These are phyloP conservation scores for Acyrthosiphon pisum DNA, from an alignment of 1,140 invertebrate species.

Conservation along the genomic window DNA sequence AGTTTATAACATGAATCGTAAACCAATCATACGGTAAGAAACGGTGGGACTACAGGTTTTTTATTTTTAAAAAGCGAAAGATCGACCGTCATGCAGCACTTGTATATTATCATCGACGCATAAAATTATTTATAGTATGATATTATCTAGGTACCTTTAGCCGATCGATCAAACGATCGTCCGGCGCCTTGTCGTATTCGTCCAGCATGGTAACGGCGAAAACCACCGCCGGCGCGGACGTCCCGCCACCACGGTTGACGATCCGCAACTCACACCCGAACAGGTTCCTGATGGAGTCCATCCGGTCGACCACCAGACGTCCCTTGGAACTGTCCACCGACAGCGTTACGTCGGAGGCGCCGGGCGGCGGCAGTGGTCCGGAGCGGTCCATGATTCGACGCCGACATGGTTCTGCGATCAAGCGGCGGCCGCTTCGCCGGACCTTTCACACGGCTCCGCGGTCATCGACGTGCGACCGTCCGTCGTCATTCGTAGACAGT, in stretches of 20 bases:
- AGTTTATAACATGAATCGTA: neutral
- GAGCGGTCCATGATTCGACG: constrained; percentile 17
- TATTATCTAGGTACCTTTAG: constrained; percentile 8
- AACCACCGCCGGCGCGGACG: neutral
- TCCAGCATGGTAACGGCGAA: constrained; percentile 36
- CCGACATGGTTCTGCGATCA: neutral
- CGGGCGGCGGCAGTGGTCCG: too few species aligned
- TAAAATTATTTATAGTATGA: neutral
- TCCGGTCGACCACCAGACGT: constrained; percentile 37
- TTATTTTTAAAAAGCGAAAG: neutral
- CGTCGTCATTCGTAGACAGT: neutral
- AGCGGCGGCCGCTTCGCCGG: neutral
- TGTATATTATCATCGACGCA: neutral
- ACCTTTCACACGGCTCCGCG: neutral
- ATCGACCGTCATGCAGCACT: too few species aligned
- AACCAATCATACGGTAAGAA: neutral
- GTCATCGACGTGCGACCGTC: neutral
- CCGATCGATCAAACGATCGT: constrained; percentile 31
- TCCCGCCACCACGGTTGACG: neutral
- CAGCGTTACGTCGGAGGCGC: neutral
- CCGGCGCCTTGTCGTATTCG: neutral
- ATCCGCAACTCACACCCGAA: constrained; percentile 43
- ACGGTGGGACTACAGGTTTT: neutral
- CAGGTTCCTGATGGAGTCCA: constrained; percentile 46
- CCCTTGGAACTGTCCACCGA: constrained; percentile 46